phyloP scores from a whole-genome alignment of 2,113 vertebrate species.

The Stigmatopora nigra region DNA sequence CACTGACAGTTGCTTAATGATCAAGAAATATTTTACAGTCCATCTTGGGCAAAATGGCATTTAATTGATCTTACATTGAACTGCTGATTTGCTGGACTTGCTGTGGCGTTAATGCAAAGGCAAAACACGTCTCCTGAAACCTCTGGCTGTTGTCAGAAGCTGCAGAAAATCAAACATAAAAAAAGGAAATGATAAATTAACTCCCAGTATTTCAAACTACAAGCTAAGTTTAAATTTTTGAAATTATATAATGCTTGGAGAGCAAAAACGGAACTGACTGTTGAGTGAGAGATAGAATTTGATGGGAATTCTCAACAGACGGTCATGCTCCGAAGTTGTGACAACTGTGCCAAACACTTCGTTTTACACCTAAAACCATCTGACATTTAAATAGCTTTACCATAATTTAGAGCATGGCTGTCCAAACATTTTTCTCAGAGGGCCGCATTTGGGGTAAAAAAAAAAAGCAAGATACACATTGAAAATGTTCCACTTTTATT shows the following conservation, averaged over 20 bases:
- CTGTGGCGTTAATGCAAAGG: conserved; percentile 94
- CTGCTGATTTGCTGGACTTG: conserved; percentile 99
- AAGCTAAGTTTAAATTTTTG: background rate
- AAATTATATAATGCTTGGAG: background rate
- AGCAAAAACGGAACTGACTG: background rate
- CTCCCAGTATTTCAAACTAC: background rate
- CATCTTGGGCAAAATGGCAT: background rate
- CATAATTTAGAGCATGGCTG: too few species aligned
- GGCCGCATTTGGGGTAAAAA: too few species aligned
- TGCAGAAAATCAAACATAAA: conserved; percentile 44
- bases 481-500: too few species aligned
- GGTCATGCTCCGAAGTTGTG: background rate
- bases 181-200: background rate
- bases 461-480: too few species aligned
- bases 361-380: background rate
- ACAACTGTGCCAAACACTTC: background rate
- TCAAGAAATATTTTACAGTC: background rate
- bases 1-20: conserved; percentile 13
- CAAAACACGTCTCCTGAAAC: conserved; percentile 98
- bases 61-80: conserved; percentile 84
- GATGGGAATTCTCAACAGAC: background rate
- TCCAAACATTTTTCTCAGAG: too few species aligned
- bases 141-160: conserved; percentile 96
- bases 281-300: background rate
- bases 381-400: too few species aligned